A percentile compares a stretch with the other conserved stretches of the same genome.
phyloP scores from a whole-genome alignment of 2,888 invertebrate genomes.

The Hybos culiciformis region DNA sequence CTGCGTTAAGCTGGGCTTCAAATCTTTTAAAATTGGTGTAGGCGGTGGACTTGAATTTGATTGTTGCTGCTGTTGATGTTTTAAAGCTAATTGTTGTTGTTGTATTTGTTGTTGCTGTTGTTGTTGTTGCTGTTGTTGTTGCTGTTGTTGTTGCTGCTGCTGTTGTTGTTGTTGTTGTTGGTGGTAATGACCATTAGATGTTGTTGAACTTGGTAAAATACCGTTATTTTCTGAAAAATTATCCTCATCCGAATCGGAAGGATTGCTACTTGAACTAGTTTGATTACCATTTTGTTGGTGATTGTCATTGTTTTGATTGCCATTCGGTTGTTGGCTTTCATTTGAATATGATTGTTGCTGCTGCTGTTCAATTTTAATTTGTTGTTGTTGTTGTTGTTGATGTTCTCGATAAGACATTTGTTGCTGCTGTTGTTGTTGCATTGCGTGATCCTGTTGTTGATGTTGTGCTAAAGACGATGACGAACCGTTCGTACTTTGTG shows the following conservation, averaged over 20 bases:
- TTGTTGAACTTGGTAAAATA: slow-evolving; percentile 15
- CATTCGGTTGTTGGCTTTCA: slow-evolving; percentile 17
- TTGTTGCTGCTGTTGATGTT: slow-evolving; percentile 30
- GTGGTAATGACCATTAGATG: slow-evolving; percentile 5
- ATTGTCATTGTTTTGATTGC: neutral
- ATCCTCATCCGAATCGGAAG: slow-evolving; percentile 74
- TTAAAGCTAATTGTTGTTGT: too few relatives aligned
- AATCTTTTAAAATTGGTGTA: slow-evolving; percentile 49
- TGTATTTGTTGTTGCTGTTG: too few relatives aligned
- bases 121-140: slow-evolving; percentile 33
- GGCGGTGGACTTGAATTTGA: slow-evolving; percentile 39
- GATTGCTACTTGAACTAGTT: slow-evolving; percentile 56
- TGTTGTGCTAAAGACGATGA: too few relatives aligned
- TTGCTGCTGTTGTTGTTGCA: slow-evolving; percentile 9
- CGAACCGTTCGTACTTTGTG: slow-evolving; percentile 56
- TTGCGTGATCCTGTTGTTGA: slow-evolving; percentile 11
- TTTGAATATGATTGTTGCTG: slow-evolving; percentile 12
- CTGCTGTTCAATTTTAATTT: too few relatives aligned
- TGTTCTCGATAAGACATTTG: slow-evolving; percentile 13
- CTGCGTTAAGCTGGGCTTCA: slow-evolving; percentile 32
- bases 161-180: slow-evolving; percentile 28
- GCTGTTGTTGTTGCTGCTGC: slow-evolving; percentile 41
- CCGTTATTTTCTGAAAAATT: slow-evolving; percentile 30
- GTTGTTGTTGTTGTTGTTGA: slow-evolving; percentile 17
- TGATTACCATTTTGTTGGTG: slow-evolving; percentile 24